A percentile compares a stretch with the other conserved stretches of the same genome.
These are phyloP conservation scores for Chloroceryle inda DNA, from an alignment of 2,797 vertebrate species.

Conservation along the genomic window DNA sequence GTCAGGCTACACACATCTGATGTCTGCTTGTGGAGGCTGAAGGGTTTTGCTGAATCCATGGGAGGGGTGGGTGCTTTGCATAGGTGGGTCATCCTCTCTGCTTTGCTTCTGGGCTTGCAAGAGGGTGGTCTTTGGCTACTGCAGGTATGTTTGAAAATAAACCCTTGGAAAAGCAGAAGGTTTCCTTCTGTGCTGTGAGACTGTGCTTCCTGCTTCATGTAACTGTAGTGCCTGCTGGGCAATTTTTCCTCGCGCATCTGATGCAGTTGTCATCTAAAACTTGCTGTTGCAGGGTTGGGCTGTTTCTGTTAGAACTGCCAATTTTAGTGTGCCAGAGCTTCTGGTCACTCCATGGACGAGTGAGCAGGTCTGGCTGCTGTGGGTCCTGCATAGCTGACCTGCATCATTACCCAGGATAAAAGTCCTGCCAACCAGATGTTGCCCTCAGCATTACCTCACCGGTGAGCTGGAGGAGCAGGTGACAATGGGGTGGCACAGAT, in stretches of 20 bases:
- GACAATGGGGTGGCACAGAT: slow-evolving; percentile 10
- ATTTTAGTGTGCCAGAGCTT: background rate
- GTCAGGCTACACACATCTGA: background rate
- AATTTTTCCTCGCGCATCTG: background rate
- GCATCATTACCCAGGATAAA: accelerated
- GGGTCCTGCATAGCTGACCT: background rate
- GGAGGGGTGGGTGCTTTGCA: background rate
- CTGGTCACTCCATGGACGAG: accelerated
- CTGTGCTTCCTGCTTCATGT: accelerated
- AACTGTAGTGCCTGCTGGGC: background rate
- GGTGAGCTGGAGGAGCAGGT: background rate
- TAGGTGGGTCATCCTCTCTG: background rate
- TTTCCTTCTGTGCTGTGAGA: background rate
- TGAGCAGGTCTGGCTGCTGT: accelerated
- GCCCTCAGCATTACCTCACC: accelerated
- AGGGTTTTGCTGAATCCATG: background rate
- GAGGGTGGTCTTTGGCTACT: background rate
- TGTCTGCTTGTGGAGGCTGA: background rate
- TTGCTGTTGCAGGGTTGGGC: background rate
- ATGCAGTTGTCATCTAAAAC: background rate
- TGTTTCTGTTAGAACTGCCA: background rate
- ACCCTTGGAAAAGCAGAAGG: background rate
- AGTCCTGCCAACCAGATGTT: background rate
- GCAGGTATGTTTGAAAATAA: background rate
- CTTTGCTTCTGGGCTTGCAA: background rate